Evolutionary conservation across 2,888 invertebrate species (phyloP).

Genomic region (Callosobruchus maculatus): DNA sequence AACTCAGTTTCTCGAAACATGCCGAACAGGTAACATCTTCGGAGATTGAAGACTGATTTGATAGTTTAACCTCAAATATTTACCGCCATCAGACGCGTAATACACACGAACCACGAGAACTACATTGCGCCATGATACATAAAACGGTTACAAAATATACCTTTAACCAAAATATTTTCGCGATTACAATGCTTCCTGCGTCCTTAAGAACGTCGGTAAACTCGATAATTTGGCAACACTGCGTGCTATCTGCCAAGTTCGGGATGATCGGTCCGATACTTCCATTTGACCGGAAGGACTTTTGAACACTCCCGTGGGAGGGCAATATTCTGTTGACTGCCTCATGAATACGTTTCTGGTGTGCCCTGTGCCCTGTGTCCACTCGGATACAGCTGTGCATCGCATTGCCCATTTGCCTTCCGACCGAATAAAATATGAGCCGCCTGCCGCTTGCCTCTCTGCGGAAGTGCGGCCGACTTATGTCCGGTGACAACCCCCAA

Average conservation of each 20-base stretch:
- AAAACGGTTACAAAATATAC: too few relatives aligned
- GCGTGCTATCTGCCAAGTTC: background rate
- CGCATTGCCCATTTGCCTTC: background rate
- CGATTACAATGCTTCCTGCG: too few relatives aligned
- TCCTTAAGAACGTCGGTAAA: too few relatives aligned
- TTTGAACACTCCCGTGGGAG: conserved; percentile 31
- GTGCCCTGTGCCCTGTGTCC: background rate
- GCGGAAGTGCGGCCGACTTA: background rate
- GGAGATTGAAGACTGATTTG: too few relatives aligned
- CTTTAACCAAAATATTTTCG: too few relatives aligned
- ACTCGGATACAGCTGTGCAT: background rate
- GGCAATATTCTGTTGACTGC: conserved; percentile 7
- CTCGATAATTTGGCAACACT: background rate
- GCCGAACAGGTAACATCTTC: too few relatives aligned
- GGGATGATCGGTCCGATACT: conserved; percentile 34
- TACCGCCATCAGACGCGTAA: too few relatives aligned
- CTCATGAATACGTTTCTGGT: background rate
- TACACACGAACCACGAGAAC: too few relatives aligned
- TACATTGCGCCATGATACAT: too few relatives aligned
- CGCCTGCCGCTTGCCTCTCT: background rate
- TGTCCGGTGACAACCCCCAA: background rate
- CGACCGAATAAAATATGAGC: background rate
- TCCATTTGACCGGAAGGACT: conserved; percentile 32
- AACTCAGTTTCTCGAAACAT: too few relatives aligned
- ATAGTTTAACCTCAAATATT: too few relatives aligned